These are phyloP conservation scores for Glossophaga mutica DNA, from an alignment of 2,797 vertebrate species.

Conservation along the genomic window DNA sequence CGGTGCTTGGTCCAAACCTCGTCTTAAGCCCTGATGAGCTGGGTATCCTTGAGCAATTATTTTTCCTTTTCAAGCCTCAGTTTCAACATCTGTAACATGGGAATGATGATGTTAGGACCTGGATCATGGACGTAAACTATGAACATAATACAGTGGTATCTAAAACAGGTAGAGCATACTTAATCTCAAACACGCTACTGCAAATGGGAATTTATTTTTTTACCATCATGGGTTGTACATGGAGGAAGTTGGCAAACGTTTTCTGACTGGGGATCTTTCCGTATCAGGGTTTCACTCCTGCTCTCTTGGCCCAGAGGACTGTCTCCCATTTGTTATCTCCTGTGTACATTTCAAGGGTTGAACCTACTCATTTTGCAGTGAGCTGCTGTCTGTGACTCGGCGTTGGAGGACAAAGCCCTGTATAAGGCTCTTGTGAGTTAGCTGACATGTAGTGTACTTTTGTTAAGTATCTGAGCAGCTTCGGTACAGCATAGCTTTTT, in stretches of 20 bases:
- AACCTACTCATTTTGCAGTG: neutral
- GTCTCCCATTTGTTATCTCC: neutral
- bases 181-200: neutral
- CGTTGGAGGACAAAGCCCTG: neutral
- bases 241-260: neutral
- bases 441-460: neutral
- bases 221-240: neutral
- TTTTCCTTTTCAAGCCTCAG: neutral
- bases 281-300: neutral
- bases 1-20: neutral
- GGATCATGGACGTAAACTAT: neutral
- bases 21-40: neutral
- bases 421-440: neutral
- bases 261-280: neutral
- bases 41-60: neutral
- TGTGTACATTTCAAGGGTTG: neutral
- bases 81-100: constrained; percentile 27
- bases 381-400: neutral
- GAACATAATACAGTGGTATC: neutral
- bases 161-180: neutral
- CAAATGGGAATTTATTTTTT: neutral
- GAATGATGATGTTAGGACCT: neutral
- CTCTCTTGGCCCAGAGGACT: neutral
- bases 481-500: neutral
- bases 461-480: neutral